Conservation (phyloP, 2,888 invertebrate species). For the Thysanoteuthis rhombus region DNA sequence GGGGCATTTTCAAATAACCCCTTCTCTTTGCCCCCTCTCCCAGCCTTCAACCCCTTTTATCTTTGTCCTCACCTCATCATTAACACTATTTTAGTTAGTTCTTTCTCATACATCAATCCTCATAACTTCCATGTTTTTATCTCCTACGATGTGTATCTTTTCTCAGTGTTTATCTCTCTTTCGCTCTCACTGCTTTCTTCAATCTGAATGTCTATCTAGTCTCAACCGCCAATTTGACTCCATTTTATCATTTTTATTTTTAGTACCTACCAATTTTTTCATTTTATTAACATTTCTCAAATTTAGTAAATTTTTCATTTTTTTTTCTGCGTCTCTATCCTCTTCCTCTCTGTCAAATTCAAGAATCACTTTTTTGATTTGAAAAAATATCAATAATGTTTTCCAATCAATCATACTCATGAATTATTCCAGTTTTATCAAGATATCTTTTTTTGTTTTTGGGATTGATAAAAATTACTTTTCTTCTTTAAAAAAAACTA, state of each 20-base stretch:
- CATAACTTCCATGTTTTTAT: too few relatives aligned
- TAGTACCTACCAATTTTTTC: not conserved
- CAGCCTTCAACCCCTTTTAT: not conserved
- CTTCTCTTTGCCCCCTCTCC: not conserved
- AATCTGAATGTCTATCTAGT: not conserved
- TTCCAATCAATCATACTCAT: slow-evolving; percentile 12
- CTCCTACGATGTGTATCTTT: too few relatives aligned
- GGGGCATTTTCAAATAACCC: too few relatives aligned
- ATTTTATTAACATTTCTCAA: not conserved
- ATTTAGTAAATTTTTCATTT: not conserved
- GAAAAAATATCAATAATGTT: not conserved
- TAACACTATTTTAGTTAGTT: not conserved
- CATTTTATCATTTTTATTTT: not conserved
- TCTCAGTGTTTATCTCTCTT: not conserved
- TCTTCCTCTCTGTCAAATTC: not conserved
- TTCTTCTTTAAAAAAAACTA: not conserved
- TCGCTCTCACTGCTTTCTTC: not conserved
- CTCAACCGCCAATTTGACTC: not conserved
- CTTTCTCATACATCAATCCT: not conserved
- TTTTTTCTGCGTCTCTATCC: not conserved
- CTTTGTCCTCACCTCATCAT: not conserved
- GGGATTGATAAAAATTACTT: not conserved
- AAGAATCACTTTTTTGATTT: not conserved
- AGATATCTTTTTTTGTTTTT: not conserved
- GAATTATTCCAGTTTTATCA: not conserved